Evolutionary conservation across 2,113 vertebrate genomes (phyloP), one percentile per base, ranked within the genome.

Genomic region (Polypterus bichir): DNA sequence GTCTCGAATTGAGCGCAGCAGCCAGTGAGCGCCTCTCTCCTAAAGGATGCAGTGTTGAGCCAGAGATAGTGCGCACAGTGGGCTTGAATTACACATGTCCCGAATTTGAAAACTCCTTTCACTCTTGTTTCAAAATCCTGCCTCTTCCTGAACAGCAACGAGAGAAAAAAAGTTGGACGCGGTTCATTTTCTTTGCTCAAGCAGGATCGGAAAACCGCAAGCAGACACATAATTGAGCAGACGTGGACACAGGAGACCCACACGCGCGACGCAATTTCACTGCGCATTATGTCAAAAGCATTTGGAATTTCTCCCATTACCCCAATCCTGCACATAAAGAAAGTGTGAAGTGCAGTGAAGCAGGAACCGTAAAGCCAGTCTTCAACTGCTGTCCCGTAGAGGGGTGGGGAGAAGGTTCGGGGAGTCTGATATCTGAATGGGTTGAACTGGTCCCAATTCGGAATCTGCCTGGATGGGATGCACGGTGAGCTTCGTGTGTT

Each of bases 401-500:
- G 46, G 9, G 47, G 7, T 48, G 52, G 7, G 59, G 51, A 55
- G 49, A 10, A 48, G 60, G 53, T 27, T 56, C 57, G 65, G 60
- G 58, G 11, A 66, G 54, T 57, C 47, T 11, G 44, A n/a, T 60
- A 3, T 67, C 60, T 82, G 81, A 56, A 84, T 86, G 84, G 81
- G 73, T 72, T 27, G 49, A 65, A 65, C 65, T 66, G 62, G 10
- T 47, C 64, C 55, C 58, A 66, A 63, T 64, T 55, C 65, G 66
- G 73, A 71, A 69, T 68, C 47, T 57, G 86, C 73, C 76, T 81
- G 86, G 82, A 89, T 89, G 87, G 87, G 87, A 86, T 88, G 86
- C 83, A 87, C 84, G 10, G 85, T 89, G 81, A 89, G 87, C 69
- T 85, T 88, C 71, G 74, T 88, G 71, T 88, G 86, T 75, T 89